Base-by-base conservation (phyloP, 2,113 vertebrate genomes). In the Brevimyrus niger region DNA sequence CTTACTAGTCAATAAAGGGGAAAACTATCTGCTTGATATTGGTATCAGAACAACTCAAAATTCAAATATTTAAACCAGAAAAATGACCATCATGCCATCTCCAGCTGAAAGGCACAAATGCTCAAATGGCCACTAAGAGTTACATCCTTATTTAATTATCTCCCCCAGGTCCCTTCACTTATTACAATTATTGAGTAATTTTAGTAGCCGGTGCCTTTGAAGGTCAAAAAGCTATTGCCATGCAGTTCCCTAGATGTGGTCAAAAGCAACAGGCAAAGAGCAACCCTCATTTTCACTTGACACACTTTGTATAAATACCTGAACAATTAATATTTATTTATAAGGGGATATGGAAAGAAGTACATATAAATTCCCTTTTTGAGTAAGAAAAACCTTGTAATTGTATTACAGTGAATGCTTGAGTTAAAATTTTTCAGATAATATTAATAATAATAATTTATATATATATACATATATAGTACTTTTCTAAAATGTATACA, bases 141-240 rank as follows among this genome's bases (percentile, higher is more conserved):
- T n/a, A 31, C 35, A 42, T 42, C 5, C 35, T 19, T 17, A 42
- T 80, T 80, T 80, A 35, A 42, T 42, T 38, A 3, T 4, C 31
- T 11, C 88, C 15, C 3, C 69, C 19, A 31, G 53, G 38, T 55
- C 51, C 86, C 82, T 17, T 21, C 19, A 73, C n/a, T 92, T 90
- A 85, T 90, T 91, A 88, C 88, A 65, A 89, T 88, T 90, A 89
- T 80, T 61, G 31, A 31, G 11, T 38, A 35, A 88, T 90, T 88
- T 89, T 89, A 88, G 51, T 84, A 23, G 19, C 17, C 7, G 48
- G 86, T 61, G 35, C 48, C 46, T 88, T 58, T 46, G 90, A 86
- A 90, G 87, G 88, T 87, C 84, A 48, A 47, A 53, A 2, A 42
- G 23, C 76, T 84, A 73, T 38, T 11, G 27, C 48, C 23, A 31